phyloP scores from a whole-genome alignment of 2,888 invertebrate genomes.

The Andrena haemorrhoa region DNA sequence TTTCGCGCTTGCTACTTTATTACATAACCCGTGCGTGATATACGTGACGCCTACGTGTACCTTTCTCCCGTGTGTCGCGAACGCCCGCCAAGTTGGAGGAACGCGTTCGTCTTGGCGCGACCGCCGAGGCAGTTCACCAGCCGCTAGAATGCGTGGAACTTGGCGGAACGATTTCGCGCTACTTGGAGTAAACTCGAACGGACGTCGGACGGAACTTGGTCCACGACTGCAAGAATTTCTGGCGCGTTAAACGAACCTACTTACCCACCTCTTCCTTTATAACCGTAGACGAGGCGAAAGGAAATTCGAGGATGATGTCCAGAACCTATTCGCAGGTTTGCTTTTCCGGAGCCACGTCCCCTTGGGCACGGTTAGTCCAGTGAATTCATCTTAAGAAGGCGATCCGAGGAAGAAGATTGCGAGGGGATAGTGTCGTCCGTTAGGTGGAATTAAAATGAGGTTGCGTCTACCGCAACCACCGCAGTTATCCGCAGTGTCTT shows the following conservation, averaged over 20 bases:
- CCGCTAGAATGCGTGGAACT: conserved; percentile 40
- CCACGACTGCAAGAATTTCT: conserved; percentile 25
- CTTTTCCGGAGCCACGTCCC: no score
- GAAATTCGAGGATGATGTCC: no score
- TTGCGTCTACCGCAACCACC: conserved; percentile 63
- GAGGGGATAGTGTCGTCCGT: conserved; percentile 10
- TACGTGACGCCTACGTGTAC: not conserved
- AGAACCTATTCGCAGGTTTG: no score
- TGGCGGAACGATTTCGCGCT: conserved; percentile 25
- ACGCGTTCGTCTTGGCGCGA: conserved; percentile 41
- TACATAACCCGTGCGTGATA: conserved; percentile 57
- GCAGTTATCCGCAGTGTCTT: conserved; percentile 70
- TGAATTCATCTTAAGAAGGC: no score
- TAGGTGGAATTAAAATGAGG: conserved; percentile 66
- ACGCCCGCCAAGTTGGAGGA: conserved; percentile 57
- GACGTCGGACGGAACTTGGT: conserved; percentile 11
- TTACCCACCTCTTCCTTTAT: not conserved
- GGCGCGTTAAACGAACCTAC: conserved; percentile 21
- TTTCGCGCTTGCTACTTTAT: conserved; percentile 59
- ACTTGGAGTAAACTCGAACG: conserved; percentile 44
- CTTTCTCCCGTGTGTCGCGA: conserved; percentile 17
- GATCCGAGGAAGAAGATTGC: not conserved
- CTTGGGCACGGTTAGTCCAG: no score
- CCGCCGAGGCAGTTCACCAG: conserved; percentile 43
- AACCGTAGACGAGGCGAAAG: not conserved